Conservation (phyloP, 2,797 vertebrate genomes). For the Botia kubotai region DNA sequence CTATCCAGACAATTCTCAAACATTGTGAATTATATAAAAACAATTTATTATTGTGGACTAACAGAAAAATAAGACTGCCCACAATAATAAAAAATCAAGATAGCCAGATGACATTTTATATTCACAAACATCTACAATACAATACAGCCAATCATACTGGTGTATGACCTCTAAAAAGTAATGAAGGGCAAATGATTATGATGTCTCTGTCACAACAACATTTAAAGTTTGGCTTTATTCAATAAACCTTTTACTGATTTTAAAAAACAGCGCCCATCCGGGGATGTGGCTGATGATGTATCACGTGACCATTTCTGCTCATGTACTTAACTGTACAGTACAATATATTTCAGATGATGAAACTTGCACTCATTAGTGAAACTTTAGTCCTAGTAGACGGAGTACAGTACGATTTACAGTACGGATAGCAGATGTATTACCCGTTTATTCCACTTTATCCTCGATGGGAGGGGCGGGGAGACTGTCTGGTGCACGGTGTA, state of each 20-base stretch:
- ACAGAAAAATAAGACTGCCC: too few species aligned
- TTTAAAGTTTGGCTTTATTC: not conserved
- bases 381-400: not conserved
- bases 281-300: not conserved
- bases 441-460: not conserved
- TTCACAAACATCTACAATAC: too few species aligned
- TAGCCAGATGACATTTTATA: too few species aligned
- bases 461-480: slow-evolving; percentile 7
- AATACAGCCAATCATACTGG: too few species aligned
- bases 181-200: not conserved
- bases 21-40: too few species aligned
- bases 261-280: slow-evolving; percentile 20
- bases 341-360: not conserved
- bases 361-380: too few species aligned
- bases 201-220: not conserved
- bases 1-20: too few species aligned
- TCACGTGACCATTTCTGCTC: slow-evolving; percentile 27
- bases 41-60: too few species aligned
- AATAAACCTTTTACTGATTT: not conserved
- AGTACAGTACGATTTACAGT: not conserved
- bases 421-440: not conserved
- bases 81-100: too few species aligned
- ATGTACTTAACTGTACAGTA: not conserved
- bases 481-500: not conserved
- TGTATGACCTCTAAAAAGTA: too few species aligned